Percentiles rank a stretch among this genome's conserved stretches.
Evolutionary conservation across 1,140 invertebrate species (phyloP).

Genomic region (Coenobita brevimanus): DNA sequence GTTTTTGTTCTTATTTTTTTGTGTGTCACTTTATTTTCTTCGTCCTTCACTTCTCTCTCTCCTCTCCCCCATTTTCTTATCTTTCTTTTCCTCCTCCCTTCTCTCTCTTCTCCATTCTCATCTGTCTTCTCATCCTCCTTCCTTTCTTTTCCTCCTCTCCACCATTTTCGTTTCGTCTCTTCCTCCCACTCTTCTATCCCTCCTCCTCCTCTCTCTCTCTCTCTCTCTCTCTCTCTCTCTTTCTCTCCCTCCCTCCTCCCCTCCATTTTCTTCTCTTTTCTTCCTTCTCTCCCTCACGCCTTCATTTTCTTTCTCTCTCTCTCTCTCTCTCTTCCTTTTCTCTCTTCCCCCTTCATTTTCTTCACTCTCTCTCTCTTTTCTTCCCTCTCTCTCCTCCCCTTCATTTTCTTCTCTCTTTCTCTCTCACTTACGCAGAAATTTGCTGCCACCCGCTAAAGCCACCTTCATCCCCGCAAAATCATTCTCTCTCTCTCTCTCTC

Average conservation of each 20-base stretch:
- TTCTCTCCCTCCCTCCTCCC: not conserved
- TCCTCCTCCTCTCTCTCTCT: not conserved
- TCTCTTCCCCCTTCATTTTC: too few relatives aligned
- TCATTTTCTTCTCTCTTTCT: too few relatives aligned
- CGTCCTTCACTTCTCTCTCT: not conserved
- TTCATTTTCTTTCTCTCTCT: not conserved
- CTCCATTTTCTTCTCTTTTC: not conserved
- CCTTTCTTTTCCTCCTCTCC: not conserved
- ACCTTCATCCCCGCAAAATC: too few relatives aligned
- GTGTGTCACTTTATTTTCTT: not conserved
- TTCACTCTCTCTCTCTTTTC: too few relatives aligned
- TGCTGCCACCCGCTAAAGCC: too few relatives aligned
- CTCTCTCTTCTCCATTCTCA: not conserved
- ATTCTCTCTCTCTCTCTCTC: too few relatives aligned
- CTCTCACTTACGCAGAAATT: too few relatives aligned
- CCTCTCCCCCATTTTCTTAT: not conserved
- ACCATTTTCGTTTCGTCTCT: not conserved
- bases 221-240: not conserved
- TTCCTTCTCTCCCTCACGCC: not conserved
- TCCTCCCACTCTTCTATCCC: not conserved
- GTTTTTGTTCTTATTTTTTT: too few relatives aligned
- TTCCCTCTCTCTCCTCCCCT: too few relatives aligned
- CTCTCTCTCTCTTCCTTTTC: too few relatives aligned
- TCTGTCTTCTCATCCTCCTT: not conserved
- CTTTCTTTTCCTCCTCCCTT: conserved; percentile 1